These are phyloP conservation scores for Entelurus aequoreus DNA, from an alignment of 2,113 vertebrate genomes.

Conservation along the genomic window DNA sequence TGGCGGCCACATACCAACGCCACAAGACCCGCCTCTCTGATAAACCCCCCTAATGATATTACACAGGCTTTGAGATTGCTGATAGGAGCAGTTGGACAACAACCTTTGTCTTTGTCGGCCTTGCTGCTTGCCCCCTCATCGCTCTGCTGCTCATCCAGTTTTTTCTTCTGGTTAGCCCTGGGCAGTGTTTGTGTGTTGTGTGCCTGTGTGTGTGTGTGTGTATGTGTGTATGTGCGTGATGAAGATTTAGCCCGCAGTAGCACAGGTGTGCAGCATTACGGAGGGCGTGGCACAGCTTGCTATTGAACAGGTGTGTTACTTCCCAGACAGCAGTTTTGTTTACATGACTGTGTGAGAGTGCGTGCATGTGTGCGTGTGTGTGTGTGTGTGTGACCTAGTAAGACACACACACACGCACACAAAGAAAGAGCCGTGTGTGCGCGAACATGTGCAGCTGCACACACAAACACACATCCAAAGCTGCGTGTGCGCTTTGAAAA, in stretches of 20 bases:
- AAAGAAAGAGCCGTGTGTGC: slow-evolving; percentile 13
- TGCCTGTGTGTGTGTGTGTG: slow-evolving; percentile 34
- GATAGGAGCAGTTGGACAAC: slow-evolving; percentile 58
- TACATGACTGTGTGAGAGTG: slow-evolving; percentile 31
- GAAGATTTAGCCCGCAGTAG: slow-evolving; percentile 60
- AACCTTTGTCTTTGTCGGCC: slow-evolving; percentile 51
- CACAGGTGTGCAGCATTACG: slow-evolving; percentile 67
- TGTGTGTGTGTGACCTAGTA: slow-evolving; percentile 44
- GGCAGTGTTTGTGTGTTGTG: slow-evolving; percentile 42
- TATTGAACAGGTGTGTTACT: slow-evolving; percentile 67
- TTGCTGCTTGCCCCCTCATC: slow-evolving; percentile 30
- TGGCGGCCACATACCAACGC: slow-evolving; percentile 59
- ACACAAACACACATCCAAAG: slow-evolving; percentile 18
- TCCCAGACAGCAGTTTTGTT: slow-evolving; percentile 63
- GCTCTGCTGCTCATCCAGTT: slow-evolving; percentile 33
- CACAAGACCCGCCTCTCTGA: slow-evolving; percentile 54
- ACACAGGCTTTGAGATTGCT: slow-evolving; percentile 61
- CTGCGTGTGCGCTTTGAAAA: slow-evolving; percentile 24
- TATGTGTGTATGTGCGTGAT: slow-evolving; percentile 28
- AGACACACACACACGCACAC: slow-evolving; percentile 24
- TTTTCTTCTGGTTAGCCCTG: slow-evolving; percentile 55
- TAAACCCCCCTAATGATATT: slow-evolving; percentile 63
- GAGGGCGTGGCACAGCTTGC: slow-evolving; percentile 64
- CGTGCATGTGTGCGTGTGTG: slow-evolving; percentile 3
- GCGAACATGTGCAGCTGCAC: slow-evolving; percentile 20